phyloP scores from a whole-genome alignment of 2,797 vertebrate genomes.

The Platalea minor region DNA sequence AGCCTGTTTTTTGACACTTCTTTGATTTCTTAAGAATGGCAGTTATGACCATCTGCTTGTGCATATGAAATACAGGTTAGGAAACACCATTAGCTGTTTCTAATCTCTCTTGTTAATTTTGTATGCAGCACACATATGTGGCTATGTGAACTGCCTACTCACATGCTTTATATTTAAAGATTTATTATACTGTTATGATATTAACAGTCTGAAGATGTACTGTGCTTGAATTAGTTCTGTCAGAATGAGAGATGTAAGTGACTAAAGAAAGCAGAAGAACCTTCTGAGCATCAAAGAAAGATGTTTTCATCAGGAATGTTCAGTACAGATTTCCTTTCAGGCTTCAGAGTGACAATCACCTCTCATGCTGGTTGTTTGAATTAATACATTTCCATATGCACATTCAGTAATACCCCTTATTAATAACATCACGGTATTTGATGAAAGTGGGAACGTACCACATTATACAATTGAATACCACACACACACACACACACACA shows the following conservation, averaged over 20 bases:
- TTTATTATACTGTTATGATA: not conserved
- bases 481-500: too few relatives aligned
- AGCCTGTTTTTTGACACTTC: not conserved
- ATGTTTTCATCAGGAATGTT: not conserved
- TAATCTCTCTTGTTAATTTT: not conserved
- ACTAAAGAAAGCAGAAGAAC: not conserved
- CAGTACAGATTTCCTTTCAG: not conserved
- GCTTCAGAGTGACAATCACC: not conserved
- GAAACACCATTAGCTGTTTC: not conserved
- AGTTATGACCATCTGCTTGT: not conserved
- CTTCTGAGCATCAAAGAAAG: not conserved
- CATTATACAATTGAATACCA: not conserved
- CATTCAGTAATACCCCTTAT: not conserved
- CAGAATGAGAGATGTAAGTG: not conserved
- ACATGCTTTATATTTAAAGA: not conserved
- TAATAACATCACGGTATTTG: not conserved
- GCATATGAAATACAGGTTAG: not conserved
- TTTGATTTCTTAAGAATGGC: not conserved
- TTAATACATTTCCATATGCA: not conserved
- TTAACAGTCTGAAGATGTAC: not conserved
- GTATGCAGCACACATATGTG: not conserved
- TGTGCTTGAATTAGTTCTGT: not conserved
- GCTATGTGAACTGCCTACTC: not conserved
- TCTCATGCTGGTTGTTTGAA: not conserved
- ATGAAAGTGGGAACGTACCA: not conserved